phyloP scores from a whole-genome alignment of 1,140 invertebrate species.

The Eupeodes corollae region DNA sequence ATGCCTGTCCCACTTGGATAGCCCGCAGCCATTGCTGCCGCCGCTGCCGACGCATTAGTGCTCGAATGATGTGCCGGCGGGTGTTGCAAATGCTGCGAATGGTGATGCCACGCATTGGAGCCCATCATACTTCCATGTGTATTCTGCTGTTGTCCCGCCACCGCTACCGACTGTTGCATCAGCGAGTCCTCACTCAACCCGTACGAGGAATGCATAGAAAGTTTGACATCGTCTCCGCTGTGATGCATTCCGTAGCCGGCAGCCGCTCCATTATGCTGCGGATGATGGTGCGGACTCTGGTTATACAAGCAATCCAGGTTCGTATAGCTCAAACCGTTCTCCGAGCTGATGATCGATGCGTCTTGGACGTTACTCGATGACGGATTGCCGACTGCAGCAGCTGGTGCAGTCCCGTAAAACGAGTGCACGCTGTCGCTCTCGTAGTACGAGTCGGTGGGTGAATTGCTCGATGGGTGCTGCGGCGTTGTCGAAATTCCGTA shows the following conservation, averaged over 20 bases:
- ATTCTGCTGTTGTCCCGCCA: constrained; percentile 16
- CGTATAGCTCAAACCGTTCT: constrained; percentile 78
- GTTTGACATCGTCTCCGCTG: constrained; percentile 22
- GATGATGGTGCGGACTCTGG: constrained; percentile 6
- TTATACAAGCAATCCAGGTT: constrained; percentile 63
- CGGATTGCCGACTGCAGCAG: constrained; percentile 27
- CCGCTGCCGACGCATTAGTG: constrained; percentile 18
- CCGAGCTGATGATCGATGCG: constrained; percentile 62
- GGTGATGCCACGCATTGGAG: background rate
- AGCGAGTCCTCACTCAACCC: constrained; percentile 35
- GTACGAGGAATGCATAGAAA: constrained; percentile 28
- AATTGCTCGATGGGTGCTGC: constrained; percentile 27
- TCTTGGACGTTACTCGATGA: constrained; percentile 19
- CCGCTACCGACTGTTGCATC: constrained; percentile 19
- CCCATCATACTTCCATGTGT: constrained; percentile 5
- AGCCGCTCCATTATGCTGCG: constrained; percentile 15
- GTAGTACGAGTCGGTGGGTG: constrained; percentile 31
- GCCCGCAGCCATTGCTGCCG: background rate
- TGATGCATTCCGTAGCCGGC: constrained; percentile 9
- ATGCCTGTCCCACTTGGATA: background rate
- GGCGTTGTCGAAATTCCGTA: constrained; percentile 35
- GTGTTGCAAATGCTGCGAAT: constrained; percentile 10
- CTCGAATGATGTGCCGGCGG: constrained; percentile 13
- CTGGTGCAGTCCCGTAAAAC: constrained; percentile 27
- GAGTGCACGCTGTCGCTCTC: constrained; percentile 31